phyloP scores from a whole-genome alignment of 2,888 invertebrate species.

The Eretmocerus hayati region DNA sequence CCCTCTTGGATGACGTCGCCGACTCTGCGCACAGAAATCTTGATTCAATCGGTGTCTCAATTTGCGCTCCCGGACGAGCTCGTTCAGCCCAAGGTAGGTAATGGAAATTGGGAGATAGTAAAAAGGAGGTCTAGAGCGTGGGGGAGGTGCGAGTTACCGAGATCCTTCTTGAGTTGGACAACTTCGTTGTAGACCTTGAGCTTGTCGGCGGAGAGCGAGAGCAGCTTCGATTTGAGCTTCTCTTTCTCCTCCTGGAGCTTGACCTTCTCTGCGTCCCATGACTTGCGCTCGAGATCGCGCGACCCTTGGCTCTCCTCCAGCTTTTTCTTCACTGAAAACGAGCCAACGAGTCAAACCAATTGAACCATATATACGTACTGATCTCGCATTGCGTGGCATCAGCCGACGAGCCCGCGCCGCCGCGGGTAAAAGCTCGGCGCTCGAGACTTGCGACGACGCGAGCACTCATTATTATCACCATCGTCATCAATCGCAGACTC shows the following conservation, averaged over 20 bases:
- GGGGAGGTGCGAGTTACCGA: constrained; percentile 47
- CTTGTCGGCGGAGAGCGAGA: constrained; percentile 48
- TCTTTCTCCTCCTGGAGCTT: constrained; percentile 50
- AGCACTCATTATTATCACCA: no score
- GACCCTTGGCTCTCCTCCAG: constrained; percentile 49
- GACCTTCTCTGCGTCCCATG: constrained; percentile 51
- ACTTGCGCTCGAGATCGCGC: constrained; percentile 36
- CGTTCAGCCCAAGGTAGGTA: no score
- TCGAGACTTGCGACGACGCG: no score
- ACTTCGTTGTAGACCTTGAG: constrained; percentile 56
- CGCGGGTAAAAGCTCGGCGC: no score
- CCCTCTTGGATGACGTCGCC: constrained; percentile 48
- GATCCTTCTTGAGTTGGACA: constrained; percentile 53
- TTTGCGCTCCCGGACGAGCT: neutral
- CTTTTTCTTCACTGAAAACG: constrained; percentile 47
- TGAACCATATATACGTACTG: no score
- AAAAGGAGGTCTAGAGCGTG: neutral
- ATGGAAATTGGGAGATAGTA: neutral
- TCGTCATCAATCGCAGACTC: no score
- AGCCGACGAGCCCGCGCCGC: no score
- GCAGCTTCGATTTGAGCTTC: constrained; percentile 48
- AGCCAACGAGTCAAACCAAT: no score
- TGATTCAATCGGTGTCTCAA: neutral
- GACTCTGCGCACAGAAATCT: constrained; percentile 50
- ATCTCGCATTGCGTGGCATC: no score